Percentiles rank a stretch among this genome's conserved stretches.
phyloP scores from a whole-genome alignment of 1,140 invertebrate species.

The Himalopsyche phryganea region DNA sequence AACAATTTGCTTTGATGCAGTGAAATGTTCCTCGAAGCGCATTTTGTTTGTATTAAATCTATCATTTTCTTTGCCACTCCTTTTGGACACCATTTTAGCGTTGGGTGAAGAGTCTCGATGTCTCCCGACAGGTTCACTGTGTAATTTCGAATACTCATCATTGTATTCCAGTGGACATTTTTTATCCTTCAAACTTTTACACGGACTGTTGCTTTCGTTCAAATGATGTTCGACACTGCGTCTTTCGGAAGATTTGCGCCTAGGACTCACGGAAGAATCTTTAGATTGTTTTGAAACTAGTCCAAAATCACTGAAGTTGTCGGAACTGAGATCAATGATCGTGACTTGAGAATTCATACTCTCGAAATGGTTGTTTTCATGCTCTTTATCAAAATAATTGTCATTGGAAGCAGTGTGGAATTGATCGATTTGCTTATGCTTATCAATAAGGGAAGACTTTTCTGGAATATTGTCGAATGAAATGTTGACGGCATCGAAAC shows the following conservation, averaged over 20 bases:
- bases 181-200: neutral
- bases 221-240: no score
- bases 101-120: neutral
- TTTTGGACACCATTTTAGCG: neutral
- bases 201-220: no score
- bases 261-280: no score
- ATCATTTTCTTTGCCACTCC: neutral
- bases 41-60: neutral
- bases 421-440: neutral
- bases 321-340: conserved; percentile 25
- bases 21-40: no score
- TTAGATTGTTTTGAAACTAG: no score
- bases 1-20: no score
- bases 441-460: conserved; percentile 4
- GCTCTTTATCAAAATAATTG: neutral
- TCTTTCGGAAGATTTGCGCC: no score
- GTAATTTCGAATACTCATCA: neutral
- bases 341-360: conserved; percentile 33
- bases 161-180: neutral
- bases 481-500: conserved; percentile 23
- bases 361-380: conserved; percentile 24
- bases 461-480: conserved; percentile 10
- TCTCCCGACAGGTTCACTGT: neutral
- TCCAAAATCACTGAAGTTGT: neutral
- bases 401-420: conserved; percentile 4